Percentiles rank a stretch among this genome's conserved stretches.
These are phyloP conservation scores for Prosopocoilus inquinatus DNA, from an alignment of 2,888 invertebrate genomes.

Conservation along the genomic window DNA sequence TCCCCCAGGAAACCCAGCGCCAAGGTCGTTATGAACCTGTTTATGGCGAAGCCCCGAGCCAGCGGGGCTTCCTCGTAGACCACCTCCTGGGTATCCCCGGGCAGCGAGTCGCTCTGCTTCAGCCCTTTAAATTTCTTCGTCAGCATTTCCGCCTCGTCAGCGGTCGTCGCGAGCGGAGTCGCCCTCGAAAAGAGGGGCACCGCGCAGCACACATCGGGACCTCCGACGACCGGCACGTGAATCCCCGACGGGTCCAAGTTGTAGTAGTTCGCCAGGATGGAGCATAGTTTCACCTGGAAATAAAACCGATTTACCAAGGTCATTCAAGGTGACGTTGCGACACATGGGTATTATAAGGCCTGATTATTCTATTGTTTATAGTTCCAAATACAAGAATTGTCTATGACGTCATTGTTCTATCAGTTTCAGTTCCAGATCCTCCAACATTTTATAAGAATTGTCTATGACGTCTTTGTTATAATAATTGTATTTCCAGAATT, in stretches of 20 bases:
- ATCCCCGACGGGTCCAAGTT: constrained; percentile 58
- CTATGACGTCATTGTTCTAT: no score
- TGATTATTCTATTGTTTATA: no score
- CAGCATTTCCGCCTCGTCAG: constrained; percentile 30
- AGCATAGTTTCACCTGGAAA: constrained; percentile 56
- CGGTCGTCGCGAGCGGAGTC: constrained; percentile 51
- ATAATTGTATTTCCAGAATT: no score
- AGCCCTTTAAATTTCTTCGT: constrained; percentile 21
- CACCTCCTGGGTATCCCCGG: not conserved
- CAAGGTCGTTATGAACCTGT: constrained; percentile 40
- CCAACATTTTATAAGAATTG: no score
- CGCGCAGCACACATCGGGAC: constrained; percentile 63
- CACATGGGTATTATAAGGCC: no score
- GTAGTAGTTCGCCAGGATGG: constrained; percentile 60
- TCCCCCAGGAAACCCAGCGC: constrained; percentile 45
- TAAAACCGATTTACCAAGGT: no score
- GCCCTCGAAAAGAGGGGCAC: constrained; percentile 64
- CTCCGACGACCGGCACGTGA: constrained; percentile 64
- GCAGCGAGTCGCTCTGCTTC: constrained; percentile 9
- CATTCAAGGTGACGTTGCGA: no score
- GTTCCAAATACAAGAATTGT: no score
- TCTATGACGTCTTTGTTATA: no score
- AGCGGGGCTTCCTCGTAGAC: constrained; percentile 19
- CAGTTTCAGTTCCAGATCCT: no score
- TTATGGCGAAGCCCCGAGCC: constrained; percentile 40